Percentiles rank a stretch among this genome's conserved stretches.
These are phyloP conservation scores for Lymantria dispar DNA, from an alignment of 2,888 invertebrate genomes.

Conservation along the genomic window DNA sequence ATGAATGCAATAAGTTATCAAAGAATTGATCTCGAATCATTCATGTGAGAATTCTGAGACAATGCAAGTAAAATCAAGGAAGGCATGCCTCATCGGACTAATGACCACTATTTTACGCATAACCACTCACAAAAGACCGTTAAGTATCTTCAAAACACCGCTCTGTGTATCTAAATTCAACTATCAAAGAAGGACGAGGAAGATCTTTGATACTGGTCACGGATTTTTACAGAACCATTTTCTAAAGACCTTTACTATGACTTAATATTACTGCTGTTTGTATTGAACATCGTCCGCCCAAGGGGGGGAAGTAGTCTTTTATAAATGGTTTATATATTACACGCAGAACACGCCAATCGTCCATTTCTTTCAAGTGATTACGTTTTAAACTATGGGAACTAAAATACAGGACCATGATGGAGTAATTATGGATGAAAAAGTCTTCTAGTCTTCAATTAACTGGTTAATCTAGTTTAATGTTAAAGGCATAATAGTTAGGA, in stretches of 20 bases:
- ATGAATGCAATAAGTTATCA: constrained; percentile 29
- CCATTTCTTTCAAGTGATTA: constrained; percentile 57
- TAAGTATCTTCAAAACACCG: neutral
- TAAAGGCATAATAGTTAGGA: no score
- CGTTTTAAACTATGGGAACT: constrained; percentile 65
- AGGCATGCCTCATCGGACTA: constrained; percentile 69
- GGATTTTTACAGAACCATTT: neutral
- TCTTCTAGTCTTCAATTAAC: neutral
- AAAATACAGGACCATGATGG: constrained; percentile 2
- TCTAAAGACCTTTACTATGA: neutral
- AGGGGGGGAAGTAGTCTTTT: constrained; percentile 28
- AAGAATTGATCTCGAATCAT: constrained; percentile 35
- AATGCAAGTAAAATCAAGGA: constrained; percentile 61
- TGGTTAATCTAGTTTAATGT: no score
- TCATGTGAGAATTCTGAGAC: constrained; percentile 68
- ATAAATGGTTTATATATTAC: constrained; percentile 30
- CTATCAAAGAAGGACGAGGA: neutral
- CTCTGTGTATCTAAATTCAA: neutral
- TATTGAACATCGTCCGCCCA: constrained; percentile 1
- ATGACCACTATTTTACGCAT: constrained; percentile 47
- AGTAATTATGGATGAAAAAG: neutral
- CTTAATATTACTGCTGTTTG: neutral
- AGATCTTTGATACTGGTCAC: constrained; percentile 2
- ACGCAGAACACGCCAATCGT: constrained; percentile 56
- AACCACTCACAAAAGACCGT: constrained; percentile 36